Evolutionary conservation across 2,113 vertebrate genomes (phyloP).

Genomic region (Rhinichthys klamathensis): DNA sequence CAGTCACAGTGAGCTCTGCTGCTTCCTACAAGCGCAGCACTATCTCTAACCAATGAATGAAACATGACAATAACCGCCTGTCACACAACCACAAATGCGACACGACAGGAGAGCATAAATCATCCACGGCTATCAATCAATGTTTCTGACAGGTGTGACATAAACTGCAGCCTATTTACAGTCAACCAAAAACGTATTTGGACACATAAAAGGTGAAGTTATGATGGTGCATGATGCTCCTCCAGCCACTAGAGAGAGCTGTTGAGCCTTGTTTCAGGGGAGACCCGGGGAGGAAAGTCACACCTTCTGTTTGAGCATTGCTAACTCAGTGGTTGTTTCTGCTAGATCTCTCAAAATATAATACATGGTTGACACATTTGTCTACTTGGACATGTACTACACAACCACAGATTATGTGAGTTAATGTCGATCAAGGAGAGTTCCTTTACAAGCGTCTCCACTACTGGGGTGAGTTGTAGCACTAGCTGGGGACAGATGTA

Average conservation of each 20-base stretch:
- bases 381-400: too few relatives aligned
- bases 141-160: slow-evolving; percentile 1
- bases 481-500: too few relatives aligned
- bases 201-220: not conserved
- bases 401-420: too few relatives aligned
- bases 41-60: not conserved
- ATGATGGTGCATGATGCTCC: not conserved
- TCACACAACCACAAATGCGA: not conserved
- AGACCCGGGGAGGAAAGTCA: too few relatives aligned
- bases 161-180: not conserved
- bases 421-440: too few relatives aligned
- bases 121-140: slow-evolving; percentile 9
- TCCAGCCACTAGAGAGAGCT: not conserved
- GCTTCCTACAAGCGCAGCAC: not conserved
- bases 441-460: too few relatives aligned
- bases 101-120: slow-evolving; percentile 4
- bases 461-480: too few relatives aligned
- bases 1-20: not conserved
- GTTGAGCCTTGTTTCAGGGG: not conserved
- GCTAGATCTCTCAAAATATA: too few relatives aligned
- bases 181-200: not conserved
- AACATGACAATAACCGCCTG: not conserved
- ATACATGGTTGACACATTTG: too few relatives aligned
- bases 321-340: too few relatives aligned
- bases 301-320: too few relatives aligned